Percentiles rank a stretch among this genome's conserved stretches.
These are phyloP conservation scores for Eriocheir sinensis DNA, from an alignment of 1,140 invertebrate species.

Conservation along the genomic window DNA sequence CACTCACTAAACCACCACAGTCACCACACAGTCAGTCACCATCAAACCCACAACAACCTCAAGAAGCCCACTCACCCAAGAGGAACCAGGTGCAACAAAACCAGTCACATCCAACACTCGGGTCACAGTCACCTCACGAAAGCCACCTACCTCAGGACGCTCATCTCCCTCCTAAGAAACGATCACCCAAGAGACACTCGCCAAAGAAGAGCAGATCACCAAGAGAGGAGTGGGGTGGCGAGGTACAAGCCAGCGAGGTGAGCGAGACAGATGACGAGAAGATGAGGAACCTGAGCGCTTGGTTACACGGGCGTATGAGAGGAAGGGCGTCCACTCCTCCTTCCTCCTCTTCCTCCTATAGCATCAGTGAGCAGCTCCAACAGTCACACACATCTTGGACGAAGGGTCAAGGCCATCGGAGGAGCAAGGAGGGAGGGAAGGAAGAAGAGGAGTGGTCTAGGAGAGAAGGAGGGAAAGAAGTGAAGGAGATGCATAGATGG, in stretches of 20 bases:
- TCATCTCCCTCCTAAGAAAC: too few species aligned
- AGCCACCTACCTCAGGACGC: too few species aligned
- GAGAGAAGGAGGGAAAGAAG: not conserved
- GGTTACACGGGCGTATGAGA: not conserved
- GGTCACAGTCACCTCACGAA: too few species aligned
- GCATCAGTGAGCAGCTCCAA: constrained; percentile 67
- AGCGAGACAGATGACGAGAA: constrained; percentile 72
- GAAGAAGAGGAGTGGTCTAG: not conserved
- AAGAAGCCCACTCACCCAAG: not conserved
- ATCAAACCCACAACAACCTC: too few species aligned
- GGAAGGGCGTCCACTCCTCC: not conserved
- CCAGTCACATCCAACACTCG: too few species aligned
- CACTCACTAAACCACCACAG: too few species aligned
- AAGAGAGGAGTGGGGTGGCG: not conserved
- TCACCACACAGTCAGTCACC: too few species aligned
- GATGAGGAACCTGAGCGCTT: constrained; percentile 37
- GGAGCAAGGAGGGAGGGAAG: not conserved
- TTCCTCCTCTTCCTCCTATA: constrained; percentile 48
- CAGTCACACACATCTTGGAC: constrained; percentile 61
- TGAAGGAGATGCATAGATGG: not conserved
- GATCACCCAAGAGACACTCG: not conserved
- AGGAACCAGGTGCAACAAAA: too few species aligned
- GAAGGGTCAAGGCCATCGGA: not conserved
- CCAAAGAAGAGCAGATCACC: not conserved
- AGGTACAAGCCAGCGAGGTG: not conserved